Base-by-base conservation (phyloP, 2,113 vertebrate species). In the Sorex araneus region DNA sequence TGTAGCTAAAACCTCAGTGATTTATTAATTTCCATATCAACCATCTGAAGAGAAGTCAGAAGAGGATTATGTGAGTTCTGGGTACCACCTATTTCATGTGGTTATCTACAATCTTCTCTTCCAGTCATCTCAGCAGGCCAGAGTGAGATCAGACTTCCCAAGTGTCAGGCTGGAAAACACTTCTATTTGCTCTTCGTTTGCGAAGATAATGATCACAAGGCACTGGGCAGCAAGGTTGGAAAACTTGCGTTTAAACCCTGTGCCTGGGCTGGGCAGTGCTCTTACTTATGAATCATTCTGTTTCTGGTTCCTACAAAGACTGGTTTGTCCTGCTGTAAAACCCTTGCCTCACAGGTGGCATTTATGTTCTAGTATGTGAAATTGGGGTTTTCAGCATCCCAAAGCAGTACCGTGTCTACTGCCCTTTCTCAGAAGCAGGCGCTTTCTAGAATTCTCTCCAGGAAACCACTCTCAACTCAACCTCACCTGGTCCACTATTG, bases 181-280 rank as follows among this genome's bases (percentile, higher is more conserved):
- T 87, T 83, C 5, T 23, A 69, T 32, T 84, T 90, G 30, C 8
- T 92, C 47, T 36, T 84, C 7, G 34, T 13, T 34, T 21, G 8
- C 36, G 45, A 64, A 84, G 81, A 10, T 32, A n/a, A 30, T 43
- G 43, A 82, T 43, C 36, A 40, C 12, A 40, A 43, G 73, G 23
- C 16, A 12, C 13, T 32, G 10, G 18, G 15, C 2, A 16, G 18
- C 3, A 1, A 0, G 0, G 36, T 0, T 23, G 66, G 25, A 80
- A 64, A 69, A 25, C 28, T 25, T 60, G 11, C 79, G 8, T 28
- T 21, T 71, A 28, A 83, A 75, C 30, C 25, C 1, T 12, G 57
- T 43, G 8, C 43, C 79, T 36, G 64, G 43, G 7, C 36, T 23
- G 66, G 30, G 32, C 13, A 3, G 18, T 60, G 4, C 25, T 71